These are phyloP conservation scores for Coranthus polyacanthus DNA, from an alignment of 2,797 vertebrate genomes.

Conservation along the genomic window DNA sequence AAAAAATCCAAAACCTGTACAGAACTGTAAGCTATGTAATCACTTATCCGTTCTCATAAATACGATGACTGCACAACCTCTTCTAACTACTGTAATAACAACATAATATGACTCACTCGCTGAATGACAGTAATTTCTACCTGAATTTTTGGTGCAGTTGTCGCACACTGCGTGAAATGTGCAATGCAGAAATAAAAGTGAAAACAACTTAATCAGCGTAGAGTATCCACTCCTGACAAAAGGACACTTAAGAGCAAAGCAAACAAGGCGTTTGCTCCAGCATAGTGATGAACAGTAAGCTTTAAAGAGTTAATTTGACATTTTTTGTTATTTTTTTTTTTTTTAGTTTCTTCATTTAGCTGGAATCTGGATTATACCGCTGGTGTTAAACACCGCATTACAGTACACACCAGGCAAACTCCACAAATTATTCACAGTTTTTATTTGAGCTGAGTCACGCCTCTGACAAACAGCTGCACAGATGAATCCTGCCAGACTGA, in stretches of 20 bases:
- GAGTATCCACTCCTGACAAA: too few relatives aligned
- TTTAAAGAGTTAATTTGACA: neutral
- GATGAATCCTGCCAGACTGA: conserved; percentile 57
- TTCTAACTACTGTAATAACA: neutral
- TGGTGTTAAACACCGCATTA: neutral
- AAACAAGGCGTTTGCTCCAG: neutral
- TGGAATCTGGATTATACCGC: neutral
- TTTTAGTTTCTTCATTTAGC: neutral
- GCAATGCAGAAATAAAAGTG: neutral
- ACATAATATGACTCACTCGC: neutral
- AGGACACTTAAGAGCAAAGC: too few relatives aligned
- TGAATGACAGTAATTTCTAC: neutral
- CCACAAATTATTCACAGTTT: conserved; percentile 13
- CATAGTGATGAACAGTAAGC: neutral
- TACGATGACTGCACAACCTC: neutral
- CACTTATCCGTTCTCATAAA: too few relatives aligned
- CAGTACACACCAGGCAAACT: neutral
- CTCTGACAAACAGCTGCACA: conserved; percentile 9
- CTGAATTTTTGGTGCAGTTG: conserved; percentile 3
- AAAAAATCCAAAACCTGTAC: too few relatives aligned
- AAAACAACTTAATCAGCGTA: neutral
- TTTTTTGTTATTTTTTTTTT: too few relatives aligned
- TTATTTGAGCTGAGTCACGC: conserved; percentile 18
- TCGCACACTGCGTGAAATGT: neutral
- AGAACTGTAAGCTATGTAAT: too few relatives aligned